Conservation (phyloP, 2,113 vertebrate genomes). For the Hucho hucho region DNA sequence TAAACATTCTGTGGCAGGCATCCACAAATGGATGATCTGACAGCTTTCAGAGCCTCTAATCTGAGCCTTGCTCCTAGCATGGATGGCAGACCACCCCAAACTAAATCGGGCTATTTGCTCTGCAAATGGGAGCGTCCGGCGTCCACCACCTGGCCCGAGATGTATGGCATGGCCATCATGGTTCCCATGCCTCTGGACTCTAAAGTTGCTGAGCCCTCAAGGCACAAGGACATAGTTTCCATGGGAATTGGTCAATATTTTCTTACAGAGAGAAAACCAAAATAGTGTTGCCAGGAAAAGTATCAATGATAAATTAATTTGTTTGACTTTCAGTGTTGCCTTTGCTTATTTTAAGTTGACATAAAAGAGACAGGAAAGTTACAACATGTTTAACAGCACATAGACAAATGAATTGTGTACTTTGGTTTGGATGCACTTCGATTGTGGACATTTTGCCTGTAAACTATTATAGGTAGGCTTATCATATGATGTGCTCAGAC, state of each 20-base stretch:
- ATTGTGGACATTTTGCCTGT: too few relatives aligned
- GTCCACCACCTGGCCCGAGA: conserved; percentile 35
- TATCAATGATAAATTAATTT: neutral
- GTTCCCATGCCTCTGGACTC: conserved; percentile 40
- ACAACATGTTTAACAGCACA: neutral
- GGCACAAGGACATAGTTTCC: conserved; percentile 51
- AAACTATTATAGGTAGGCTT: too few relatives aligned
- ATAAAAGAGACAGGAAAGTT: neutral
- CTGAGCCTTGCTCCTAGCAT: neutral
- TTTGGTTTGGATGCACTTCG: too few relatives aligned
- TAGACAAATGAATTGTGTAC: neutral
- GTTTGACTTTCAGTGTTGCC: neutral
- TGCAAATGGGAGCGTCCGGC: conserved; percentile 35
- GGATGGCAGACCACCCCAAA: conserved; percentile 2
- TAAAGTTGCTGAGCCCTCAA: conserved; percentile 34
- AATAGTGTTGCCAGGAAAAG: neutral
- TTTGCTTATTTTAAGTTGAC: neutral
- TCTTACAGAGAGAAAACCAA: neutral
- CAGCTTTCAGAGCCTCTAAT: neutral
- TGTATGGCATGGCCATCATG: conserved; percentile 27
- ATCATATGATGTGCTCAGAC: neutral
- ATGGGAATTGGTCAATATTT: conserved; percentile 35
- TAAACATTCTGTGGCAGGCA: neutral
- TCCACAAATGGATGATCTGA: neutral
- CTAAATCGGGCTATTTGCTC: conserved; percentile 46